Conservation (phyloP, 92 coral and sea anemone genomes). For the Scolanthus callimorphus region DNA sequence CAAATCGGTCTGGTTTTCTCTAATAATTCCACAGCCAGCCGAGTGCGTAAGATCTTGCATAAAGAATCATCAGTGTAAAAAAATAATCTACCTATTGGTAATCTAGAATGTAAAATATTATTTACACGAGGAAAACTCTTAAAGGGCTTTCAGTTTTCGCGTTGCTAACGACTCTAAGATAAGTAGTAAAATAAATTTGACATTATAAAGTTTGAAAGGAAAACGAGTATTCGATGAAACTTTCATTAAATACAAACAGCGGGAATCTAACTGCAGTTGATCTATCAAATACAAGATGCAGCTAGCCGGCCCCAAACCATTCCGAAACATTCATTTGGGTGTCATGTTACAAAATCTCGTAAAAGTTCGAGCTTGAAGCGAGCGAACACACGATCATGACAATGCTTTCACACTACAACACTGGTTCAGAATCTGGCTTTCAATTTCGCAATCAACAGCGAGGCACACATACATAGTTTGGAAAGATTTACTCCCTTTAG, state of each 20-base stretch:
- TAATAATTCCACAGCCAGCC: too few relatives aligned
- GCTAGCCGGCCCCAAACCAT: too few relatives aligned
- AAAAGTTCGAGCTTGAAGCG: too few relatives aligned
- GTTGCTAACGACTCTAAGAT: background rate
- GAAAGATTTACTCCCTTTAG: slow-evolving; percentile 10
- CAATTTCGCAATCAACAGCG: slow-evolving; percentile 42
- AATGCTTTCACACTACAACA: background rate
- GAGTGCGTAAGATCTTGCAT: too few relatives aligned
- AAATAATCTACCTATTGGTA: too few relatives aligned
- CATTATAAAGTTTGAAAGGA: slow-evolving; percentile 2
- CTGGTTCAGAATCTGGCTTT: background rate
- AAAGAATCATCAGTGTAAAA: too few relatives aligned
- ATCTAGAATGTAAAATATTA: background rate
- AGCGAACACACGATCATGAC: background rate
- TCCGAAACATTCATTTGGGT: too few relatives aligned
- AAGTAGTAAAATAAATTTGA: background rate
- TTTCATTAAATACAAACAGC: slow-evolving; percentile 16
- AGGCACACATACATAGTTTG: slow-evolving; percentile 14
- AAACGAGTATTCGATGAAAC: slow-evolving; percentile 1
- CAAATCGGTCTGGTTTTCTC: too few relatives aligned
- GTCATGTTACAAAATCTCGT: too few relatives aligned
- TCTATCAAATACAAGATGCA: background rate
- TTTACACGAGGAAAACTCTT: background rate
- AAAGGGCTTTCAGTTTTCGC: background rate
- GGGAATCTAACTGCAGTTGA: slow-evolving; percentile 7